Evolutionary conservation across 1,140 invertebrate genomes (phyloP), one percentile per base, ranked within the genome.

Genomic region (Eriosoma lanigerum): DNA sequence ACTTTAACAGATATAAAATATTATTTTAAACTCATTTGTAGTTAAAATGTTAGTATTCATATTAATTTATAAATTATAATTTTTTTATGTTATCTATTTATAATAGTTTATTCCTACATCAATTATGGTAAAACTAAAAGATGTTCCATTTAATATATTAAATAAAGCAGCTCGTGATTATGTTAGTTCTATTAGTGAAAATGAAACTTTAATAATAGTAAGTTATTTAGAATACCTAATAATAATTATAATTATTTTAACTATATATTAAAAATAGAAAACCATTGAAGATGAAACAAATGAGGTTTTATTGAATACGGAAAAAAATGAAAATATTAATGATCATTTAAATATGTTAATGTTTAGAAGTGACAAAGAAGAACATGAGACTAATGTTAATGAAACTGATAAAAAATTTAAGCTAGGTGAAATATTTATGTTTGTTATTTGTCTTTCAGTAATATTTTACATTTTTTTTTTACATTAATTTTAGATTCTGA

Each of bases 241-340:
- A 19, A 73, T 9, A 12, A 19, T 3, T 10, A 52, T 52, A n/a
- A 10, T 29, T 72, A 10, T n/a, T 19, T 32, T 29, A 52, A 48
- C 4, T 26, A 10, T n/a, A 46, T 50, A 0, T 50, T 72, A 29
- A 29, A 48, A 26, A 15, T 48, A 78, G 75, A 19, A 62, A 4
- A 38, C 0, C 15, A 78, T 62, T 24, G 29, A 78, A 19, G 9
- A 72, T 24, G 29, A 26, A 12, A 58, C 52, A 62, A 78, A 78
- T 60, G 38, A 60, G 19, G 75, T 78, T 48, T n/a, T 78, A 44
- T 17, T 78, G 0, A 78, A 62, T n/a, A 78, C 75, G 19, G 32
- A 26, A 24, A 12, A 78, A 19, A 58, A 78, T 29, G 56, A 32
- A 48, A 62, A 32, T 46, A 1, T 78, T 0, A 78, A 78, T 48